Base-by-base conservation (phyloP, 2,888 invertebrate genomes). In the Pachymerium ferrugineum region DNA sequence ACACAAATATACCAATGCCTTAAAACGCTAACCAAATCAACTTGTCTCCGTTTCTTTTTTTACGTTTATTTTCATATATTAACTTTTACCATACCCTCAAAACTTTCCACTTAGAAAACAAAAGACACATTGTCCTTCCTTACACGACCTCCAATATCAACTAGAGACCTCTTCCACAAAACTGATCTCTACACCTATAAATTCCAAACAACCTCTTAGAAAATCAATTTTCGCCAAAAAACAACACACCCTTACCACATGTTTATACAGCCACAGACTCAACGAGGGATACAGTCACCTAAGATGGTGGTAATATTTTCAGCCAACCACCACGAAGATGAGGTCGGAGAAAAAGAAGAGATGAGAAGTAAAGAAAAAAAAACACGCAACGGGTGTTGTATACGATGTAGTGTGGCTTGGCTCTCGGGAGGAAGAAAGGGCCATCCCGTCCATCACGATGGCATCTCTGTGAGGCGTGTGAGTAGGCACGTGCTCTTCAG, bases 1-100 rank as follows among this genome's bases (percentile, higher is more conserved):
- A 54, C 54, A 54, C 25, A 54, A 54, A 54, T 54, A 54, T 54
- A 54, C 54, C 54, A 54, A 54, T 54, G 54, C 54, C 54, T 54
- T 54, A 54, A n/a, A 54, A 54, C 54, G 54, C 54, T 54, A 54
- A 54, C 54, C 54, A 54, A 54, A 54, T 54, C 54, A 54, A 54
- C 47, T 47, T 4, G 8, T 25, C 10, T 22, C 12, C 25, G 10
- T 54, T 54, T 25, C 10, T 5, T 25, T 54, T 54, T 47, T 47
- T 47, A 47, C 47, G 16, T 47, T 12, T 14, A 38, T 38, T 38
- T n/a, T n/a, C 38, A n/a, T n/a, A n/a, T n/a, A n/a, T 38, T 38
- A 3, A 22, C 54, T 28, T 25, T 12, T 10, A 25, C 54, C 10
- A 54, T 54, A 25, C 8, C 22, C 47, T 47, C 8, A 54, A 54